Conservation (phyloP, 1,140 invertebrate genomes). For the Pygmarrhopalites habei region DNA sequence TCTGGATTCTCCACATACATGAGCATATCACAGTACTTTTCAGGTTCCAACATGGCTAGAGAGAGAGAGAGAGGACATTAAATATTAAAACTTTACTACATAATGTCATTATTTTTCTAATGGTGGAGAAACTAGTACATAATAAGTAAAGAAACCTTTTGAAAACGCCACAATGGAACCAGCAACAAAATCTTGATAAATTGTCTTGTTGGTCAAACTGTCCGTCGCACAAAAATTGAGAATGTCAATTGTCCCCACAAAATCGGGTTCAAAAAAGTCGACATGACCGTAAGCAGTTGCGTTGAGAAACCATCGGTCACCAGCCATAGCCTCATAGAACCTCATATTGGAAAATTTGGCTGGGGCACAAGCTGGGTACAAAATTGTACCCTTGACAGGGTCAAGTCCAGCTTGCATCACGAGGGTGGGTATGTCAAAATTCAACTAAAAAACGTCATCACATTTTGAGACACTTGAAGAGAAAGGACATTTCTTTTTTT, state of each 20-base stretch:
- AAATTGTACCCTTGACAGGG: conserved; percentile 7
- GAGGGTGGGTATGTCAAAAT: conserved; percentile 37
- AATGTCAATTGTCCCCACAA: conserved; percentile 19
- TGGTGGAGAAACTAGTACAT: neutral
- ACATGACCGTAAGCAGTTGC: conserved; percentile 37
- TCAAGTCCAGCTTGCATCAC: conserved; percentile 34
- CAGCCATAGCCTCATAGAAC: conserved; percentile 37
- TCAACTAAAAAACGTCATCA: neutral
- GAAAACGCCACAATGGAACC: conserved; percentile 12
- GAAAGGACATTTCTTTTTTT: too few relatives aligned
- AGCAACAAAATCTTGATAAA: conserved; percentile 1
- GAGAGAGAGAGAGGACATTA: neutral
- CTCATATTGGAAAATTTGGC: conserved; percentile 28
- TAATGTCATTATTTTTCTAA: neutral
- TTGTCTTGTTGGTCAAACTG: conserved; percentile 1
- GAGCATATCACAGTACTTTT: conserved; percentile 17
- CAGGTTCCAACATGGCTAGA: conserved; percentile 16
- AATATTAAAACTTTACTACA: too few relatives aligned
- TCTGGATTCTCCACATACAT: conserved; percentile 3
- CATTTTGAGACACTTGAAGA: too few relatives aligned
- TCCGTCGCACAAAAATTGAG: conserved; percentile 11
- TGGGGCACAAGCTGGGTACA: conserved; percentile 33
- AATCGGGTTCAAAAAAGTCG: conserved; percentile 35
- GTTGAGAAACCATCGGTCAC: conserved; percentile 37
- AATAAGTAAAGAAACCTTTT: too few relatives aligned